Evolutionary conservation across 2,888 invertebrate species (phyloP).

Genomic region (Melanotus villosus): DNA sequence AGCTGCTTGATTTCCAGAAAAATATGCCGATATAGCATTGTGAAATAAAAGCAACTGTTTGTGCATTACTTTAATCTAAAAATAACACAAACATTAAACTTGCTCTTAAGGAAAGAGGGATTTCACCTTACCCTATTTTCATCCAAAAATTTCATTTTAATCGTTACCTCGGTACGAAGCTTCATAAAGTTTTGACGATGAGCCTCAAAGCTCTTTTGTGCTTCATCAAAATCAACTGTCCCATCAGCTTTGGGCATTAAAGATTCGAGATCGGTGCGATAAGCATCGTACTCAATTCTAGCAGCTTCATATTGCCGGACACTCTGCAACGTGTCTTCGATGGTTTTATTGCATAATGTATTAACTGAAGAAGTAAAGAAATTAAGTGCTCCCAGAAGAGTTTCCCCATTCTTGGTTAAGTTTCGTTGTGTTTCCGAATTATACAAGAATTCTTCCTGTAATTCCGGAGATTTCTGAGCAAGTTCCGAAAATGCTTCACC

Average conservation of each 20-base stretch:
- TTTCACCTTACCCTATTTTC: conserved; percentile 88
- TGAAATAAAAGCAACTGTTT: conserved; percentile 96
- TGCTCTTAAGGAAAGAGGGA: conserved; percentile 20
- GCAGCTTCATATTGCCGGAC: conserved; percentile 84
- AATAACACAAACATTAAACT: conserved; percentile 46
- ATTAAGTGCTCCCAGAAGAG: conserved; percentile 91
- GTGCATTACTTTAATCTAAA: conserved; percentile 98
- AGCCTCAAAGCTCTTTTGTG: conserved; percentile 85
- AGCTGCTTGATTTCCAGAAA: conserved; percentile 95
- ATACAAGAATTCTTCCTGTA: conserved; percentile 94
- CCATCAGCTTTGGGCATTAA: conserved; percentile 77
- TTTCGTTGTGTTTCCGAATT: conserved; percentile 97
- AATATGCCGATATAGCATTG: conserved; percentile 97
- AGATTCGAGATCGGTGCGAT: conserved; percentile 93
- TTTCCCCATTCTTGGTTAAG: conserved; percentile 93
- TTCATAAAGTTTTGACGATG: conserved; percentile 95
- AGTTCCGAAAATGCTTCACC: conserved; percentile 96
- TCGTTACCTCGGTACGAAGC: conserved; percentile 91
- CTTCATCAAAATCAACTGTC: conserved; percentile 80
- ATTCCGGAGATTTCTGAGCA: conserved; percentile 95
- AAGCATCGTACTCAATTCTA: conserved; percentile 96
- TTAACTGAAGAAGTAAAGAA: conserved; percentile 97
- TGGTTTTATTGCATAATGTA: conserved; percentile 97
- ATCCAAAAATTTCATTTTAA: conserved; percentile 96
- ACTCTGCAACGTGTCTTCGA: conserved; percentile 92